Evolutionary conservation across 1,140 invertebrate genomes (phyloP).

Genomic region (Sinonovacula constricta): DNA sequence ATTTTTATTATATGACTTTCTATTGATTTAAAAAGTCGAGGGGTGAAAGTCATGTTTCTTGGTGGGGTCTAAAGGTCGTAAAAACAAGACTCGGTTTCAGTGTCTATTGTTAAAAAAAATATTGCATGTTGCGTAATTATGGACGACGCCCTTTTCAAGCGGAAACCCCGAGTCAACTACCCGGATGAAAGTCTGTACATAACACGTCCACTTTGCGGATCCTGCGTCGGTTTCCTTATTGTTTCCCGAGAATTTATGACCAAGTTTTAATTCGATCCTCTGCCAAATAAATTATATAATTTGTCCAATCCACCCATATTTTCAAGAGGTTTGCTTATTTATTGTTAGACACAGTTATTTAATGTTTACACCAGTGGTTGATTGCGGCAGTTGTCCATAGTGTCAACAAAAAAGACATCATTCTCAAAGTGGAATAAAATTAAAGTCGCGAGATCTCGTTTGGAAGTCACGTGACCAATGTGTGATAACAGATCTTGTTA

Average conservation of each 20-base stretch:
- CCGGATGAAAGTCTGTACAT: no score
- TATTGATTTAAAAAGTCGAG: no score
- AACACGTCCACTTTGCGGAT: no score
- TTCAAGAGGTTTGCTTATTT: background rate
- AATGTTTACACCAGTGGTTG: background rate
- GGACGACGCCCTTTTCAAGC: no score
- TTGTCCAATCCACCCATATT: background rate
- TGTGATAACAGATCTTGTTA: background rate
- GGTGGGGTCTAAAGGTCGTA: no score
- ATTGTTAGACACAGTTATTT: background rate
- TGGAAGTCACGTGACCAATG: background rate
- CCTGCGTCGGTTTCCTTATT: background rate
- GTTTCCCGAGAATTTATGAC: background rate
- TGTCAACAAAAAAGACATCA: background rate
- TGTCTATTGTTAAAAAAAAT: no score
- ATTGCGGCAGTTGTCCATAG: background rate
- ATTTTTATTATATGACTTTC: no score
- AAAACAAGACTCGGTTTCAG: no score
- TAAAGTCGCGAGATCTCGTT: background rate
- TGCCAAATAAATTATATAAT: constrained; percentile 6
- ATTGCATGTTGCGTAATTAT: no score
- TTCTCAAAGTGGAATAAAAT: background rate
- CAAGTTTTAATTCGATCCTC: background rate
- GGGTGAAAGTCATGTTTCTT: no score
- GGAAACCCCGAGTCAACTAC: no score